Evolutionary conservation across 2,113 vertebrate genomes (phyloP), one percentile per base, ranked within the genome.

Genomic region (Cheirogaleus medius): DNA sequence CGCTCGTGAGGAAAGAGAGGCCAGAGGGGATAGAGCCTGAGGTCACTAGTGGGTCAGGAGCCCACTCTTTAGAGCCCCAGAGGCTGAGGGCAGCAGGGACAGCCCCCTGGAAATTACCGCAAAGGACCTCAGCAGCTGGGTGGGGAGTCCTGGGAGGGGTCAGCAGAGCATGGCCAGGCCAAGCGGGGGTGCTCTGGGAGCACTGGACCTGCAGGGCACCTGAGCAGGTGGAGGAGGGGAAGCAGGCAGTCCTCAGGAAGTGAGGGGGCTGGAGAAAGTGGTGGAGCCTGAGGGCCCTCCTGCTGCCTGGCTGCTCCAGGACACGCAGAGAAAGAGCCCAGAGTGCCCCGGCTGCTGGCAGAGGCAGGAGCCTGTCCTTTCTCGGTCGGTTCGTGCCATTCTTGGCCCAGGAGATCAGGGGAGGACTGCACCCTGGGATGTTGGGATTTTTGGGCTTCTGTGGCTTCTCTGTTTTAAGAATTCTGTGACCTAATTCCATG

Each of bases 401-500:
- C 73, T 74, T 34, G 25, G 60, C 18, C 21, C 78, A 32, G 73
- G 78, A 94, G 83, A 56, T 47, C 37, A 6, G 49, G 20, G 49
- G 56, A 87, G 60, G 27, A 12, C 42, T 27, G 34, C 2, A 27
- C 23, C 54, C 77, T 82, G 44, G 49, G 78, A 64, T 20, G 20
- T 4, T 39, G 95, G 86, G 87, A 27, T 69, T 85, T n/a, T 34
- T 12, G 56, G 93, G 93, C 96, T 94, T 82, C 86, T 80, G 77
- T 18, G n/a, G 68, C 66, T 91, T 64, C 74, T 93, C 84, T 66
- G 94, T 92, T 95, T 92, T 73, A 95, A 97, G 91, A 95, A 85
- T 93, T 96, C 89, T 76, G 90, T 97, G 98, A 98, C 98, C 98
- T 96, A 94, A 94, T 98, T 97, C 82, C 63, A 71, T 20, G 82